Conservation (phyloP, 2,888 invertebrate genomes). For the Drosophila diplacantha region DNA sequence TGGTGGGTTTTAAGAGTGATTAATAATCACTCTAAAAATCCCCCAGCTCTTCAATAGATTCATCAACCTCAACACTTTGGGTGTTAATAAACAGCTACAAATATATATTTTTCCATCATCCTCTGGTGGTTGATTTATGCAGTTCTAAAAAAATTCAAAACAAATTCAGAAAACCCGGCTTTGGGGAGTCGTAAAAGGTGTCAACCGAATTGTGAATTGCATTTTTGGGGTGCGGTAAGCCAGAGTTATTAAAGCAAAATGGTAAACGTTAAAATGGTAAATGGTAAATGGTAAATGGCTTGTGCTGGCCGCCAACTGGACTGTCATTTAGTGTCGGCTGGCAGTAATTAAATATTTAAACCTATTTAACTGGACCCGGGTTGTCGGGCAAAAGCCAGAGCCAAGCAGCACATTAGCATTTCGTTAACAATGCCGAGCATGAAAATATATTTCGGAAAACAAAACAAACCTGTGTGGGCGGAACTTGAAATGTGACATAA, state of each 20-base stretch:
- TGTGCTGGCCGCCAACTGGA: slow-evolving; percentile 28
- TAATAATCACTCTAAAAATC: background rate
- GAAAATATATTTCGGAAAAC: slow-evolving; percentile 30
- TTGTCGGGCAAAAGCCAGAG: slow-evolving; percentile 51
- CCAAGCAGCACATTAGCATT: slow-evolving; percentile 54
- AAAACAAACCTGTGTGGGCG: slow-evolving; percentile 22
- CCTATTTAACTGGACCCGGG: slow-evolving; percentile 33
- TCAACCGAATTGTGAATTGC: slow-evolving; percentile 53
- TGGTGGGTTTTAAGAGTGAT: no score
- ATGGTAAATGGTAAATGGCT: slow-evolving; percentile 28
- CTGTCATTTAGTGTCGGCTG: slow-evolving; percentile 54
- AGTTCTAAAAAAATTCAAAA: slow-evolving; percentile 27
- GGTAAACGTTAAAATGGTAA: slow-evolving; percentile 10
- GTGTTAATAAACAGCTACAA: slow-evolving; percentile 6
- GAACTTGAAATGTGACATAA: slow-evolving; percentile 50
- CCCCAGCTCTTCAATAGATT: background rate
- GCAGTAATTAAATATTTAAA: slow-evolving; percentile 61
- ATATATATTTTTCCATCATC: slow-evolving; percentile 2
- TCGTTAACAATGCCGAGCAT: slow-evolving; percentile 35
- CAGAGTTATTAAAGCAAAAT: slow-evolving; percentile 47
- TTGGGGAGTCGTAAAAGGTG: slow-evolving; percentile 47
- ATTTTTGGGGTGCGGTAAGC: slow-evolving; percentile 53
- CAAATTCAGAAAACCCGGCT: background rate
- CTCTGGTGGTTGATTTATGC: no score
- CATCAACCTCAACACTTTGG: slow-evolving; percentile 20